Base-by-base conservation (phyloP, 2,888 invertebrate species). In the Lissocephala sabroskyi region DNA sequence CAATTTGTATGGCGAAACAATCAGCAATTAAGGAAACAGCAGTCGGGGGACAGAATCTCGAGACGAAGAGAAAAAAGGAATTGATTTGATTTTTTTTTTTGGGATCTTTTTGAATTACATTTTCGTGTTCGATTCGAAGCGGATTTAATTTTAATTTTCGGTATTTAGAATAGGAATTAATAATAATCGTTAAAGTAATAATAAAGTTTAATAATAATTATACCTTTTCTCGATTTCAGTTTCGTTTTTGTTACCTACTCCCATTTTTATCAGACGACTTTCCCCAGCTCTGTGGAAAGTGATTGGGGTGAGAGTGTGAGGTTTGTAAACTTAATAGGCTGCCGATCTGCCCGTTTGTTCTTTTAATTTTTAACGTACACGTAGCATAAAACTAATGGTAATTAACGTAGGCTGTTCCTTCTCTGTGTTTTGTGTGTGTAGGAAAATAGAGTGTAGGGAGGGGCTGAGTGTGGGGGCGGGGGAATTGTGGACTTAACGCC, bases 401-500 rank as follows among this genome's bases (percentile, higher is more conserved):
- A 57, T 59, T 59, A 58, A 60, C 51, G 65, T 57, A 57, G 59
- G 52, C 58, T 58, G n/a, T 36, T 50, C 50, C 56, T 58, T 48
- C 49, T 66, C 49, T 64, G 42, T 19, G 40, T 48, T 46, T 42
- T 49, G 47, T 65, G 17, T 42, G 7, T 45, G 5, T 45, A n/a
- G n/a, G n/a, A n/a, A n/a, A n/a, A n/a, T n/a, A 50, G 11, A 40
- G 13, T 49, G 18, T 47, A 13, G 37, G 30, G 13, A 28, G 39
- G 50, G 19, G 49, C 29, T 56, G 13, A 41, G 18, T 44, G 18
- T 55, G 41, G 53, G 29, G 45, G 37, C 10, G 13, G 41, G n/a
- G 37, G 37, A 9, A 18, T 7, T 41, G 10, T 28, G 28, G 23
- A 43, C 79, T 88, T 94, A 95, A 87, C 95, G 95, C 80, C 96